Base-by-base conservation (phyloP, 2,797 vertebrate genomes). In the Malurus leucopterus region DNA sequence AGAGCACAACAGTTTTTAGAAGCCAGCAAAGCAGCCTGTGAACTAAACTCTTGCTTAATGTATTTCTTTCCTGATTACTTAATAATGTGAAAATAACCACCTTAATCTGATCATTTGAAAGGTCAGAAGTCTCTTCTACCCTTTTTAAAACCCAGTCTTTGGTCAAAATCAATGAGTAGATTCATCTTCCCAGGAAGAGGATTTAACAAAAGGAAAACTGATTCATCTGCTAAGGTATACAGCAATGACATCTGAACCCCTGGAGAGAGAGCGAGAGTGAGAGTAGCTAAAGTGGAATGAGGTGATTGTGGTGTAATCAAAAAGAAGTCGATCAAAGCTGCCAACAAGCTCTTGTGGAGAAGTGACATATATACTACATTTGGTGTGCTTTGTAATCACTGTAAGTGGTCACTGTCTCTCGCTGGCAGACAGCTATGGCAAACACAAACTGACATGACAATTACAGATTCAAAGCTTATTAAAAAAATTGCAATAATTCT, bases 21-120 rank as follows among this genome's bases (percentile, higher is more conserved):
- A 96, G 75, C 92, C 23, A 67, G 89, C 67, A 96, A 95, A 92
- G 91, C 91, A 95, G 95, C 69, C 78, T 94, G 91, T 95, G 95
- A 97, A 97, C 92, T 91, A 84, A 98, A 97, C 95, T 96, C 92
- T 97, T 97, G 94, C 92, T 96, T 98, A 97, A 98, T 98, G 97
- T 95, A 93, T 98, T 97, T 97, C 87, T 97, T 97, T 91, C 97
- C 97, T 98, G 97, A 98, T 98, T 98, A 97, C 95, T 97, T 98
- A 98, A 98, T 98, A 98, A 95, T 93, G 96, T 98, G 97, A 98
- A 98, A 97, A 97, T 98, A 96, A 82, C 91, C 94, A 93, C 96
- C 93, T 94, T 98, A 98, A 98, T 98, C 95, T 95, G 95, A 98
- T 99, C 95, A 98, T 97, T 98, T 97, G 96, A 98, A 98, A 98